Evolutionary conservation across 2,797 vertebrate genomes (phyloP).

Genomic region (Myotis findleyi): DNA sequence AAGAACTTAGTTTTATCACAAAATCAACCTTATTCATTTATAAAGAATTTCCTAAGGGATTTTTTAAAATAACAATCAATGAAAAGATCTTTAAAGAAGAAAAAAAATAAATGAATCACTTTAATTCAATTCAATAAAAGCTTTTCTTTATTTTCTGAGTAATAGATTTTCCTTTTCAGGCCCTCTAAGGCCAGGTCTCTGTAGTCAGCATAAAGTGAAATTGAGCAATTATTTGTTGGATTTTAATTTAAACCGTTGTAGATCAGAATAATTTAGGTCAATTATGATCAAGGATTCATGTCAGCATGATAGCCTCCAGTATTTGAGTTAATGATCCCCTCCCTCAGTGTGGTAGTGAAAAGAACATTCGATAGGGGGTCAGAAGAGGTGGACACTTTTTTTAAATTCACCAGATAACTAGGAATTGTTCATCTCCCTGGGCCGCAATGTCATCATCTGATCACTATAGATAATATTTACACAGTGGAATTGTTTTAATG

Average conservation of each 20-base stretch:
- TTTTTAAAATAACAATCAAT: conserved; percentile 71
- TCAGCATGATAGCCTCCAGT: conserved; percentile 14
- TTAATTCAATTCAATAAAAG: conserved; percentile 69
- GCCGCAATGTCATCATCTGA: background rate
- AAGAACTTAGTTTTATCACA: conserved; percentile 62
- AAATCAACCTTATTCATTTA: conserved; percentile 66
- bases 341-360: background rate
- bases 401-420: background rate
- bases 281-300: conserved; percentile 69
- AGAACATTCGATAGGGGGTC: background rate
- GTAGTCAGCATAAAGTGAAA: conserved; percentile 72
- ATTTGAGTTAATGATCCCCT: conserved; percentile 49
- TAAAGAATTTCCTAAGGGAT: conserved; percentile 66
- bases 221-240: conserved; percentile 71
- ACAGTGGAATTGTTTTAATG: background rate
- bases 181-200: conserved; percentile 38
- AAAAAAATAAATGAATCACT: conserved; percentile 69
- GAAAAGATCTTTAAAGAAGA: conserved; percentile 73
- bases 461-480: background rate
- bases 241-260: conserved; percentile 72
- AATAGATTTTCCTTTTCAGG: conserved; percentile 61
- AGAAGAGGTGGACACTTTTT: background rate
- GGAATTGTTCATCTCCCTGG: background rate
- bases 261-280: conserved; percentile 73
- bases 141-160: conserved; percentile 63